Evolutionary conservation across 64 coral and sea anemone species (phyloP).

Genomic region (Pocillopora damicornis): DNA sequence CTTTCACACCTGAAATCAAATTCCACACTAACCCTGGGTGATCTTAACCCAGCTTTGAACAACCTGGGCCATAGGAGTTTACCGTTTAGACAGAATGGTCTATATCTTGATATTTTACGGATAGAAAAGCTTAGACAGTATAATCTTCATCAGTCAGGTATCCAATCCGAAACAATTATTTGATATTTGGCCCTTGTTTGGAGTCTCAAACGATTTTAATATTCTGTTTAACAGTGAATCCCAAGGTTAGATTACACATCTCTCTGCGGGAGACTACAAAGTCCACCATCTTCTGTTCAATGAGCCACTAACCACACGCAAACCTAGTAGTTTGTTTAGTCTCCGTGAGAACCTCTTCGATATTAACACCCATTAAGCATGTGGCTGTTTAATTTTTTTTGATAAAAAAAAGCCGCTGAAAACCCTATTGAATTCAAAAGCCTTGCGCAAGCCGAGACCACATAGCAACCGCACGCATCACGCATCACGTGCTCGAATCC

Average conservation of each 20-base stretch:
- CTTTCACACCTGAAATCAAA: no score
- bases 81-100: no score
- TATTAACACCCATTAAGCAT: constrained; percentile 3
- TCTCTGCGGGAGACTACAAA: not conserved
- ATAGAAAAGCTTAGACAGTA: no score
- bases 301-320: not conserved
- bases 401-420: not conserved
- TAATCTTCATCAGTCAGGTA: no score
- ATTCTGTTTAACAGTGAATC: not conserved
- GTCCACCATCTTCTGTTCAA: not conserved
- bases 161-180: no score
- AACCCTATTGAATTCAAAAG: not conserved
- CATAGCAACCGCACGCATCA: constrained; percentile 7
- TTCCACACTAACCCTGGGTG: no score
- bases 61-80: no score
- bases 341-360: constrained; percentile 16
- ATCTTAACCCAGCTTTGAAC: no score
- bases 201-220: no score
- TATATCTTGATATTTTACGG: no score
- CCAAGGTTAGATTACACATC: not conserved
- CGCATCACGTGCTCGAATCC: not conserved
- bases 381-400: not conserved
- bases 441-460: not conserved
- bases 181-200: no score
- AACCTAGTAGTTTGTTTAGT: not conserved